Base-by-base conservation (phyloP, 1,140 invertebrate genomes). In the Zaprionus vittiger region DNA sequence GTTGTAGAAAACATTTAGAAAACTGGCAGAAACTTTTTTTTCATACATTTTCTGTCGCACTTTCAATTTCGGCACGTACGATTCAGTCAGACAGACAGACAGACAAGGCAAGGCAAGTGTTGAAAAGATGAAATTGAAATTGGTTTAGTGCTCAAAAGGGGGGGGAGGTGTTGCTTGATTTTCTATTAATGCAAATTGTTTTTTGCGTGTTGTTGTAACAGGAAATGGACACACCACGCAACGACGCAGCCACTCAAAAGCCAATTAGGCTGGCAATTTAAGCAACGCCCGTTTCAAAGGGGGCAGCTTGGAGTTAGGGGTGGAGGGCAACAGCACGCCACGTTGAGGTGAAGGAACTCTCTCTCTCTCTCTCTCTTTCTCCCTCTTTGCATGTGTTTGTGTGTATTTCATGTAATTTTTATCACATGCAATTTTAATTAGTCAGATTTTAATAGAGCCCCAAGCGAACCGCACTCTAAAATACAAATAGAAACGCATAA, bases 221-320 rank as follows among this genome's bases (percentile, higher is more conserved):
- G 83, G 73, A 86, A 86, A 72, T 57, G 81, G 60, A 81, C 80
- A 73, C 77, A 86, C 75, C 83, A 87, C 70, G 83, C 83, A 83
- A 71, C 72, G 44, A 20, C 9, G 7, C n/a, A 77, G 44, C 41
- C 77, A 68, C 76, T 72, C 64, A 56, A 78, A 71, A 73, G 77
- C 77, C 83, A 86, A 84, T 84, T 84, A 79, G 74, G 74, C 67
- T 81, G 63, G 82, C 66, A 85, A 85, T 81, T 84, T 81, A 74
- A 78, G 79, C 80, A 85, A 79, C 60, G 59, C 24, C 34, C 60
- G 24, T 22, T 41, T 14, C 14, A 15, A 12, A 41, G 38, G 12
- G 24, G 6, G 37, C 14, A 26, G 15, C 24, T 11, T 34, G 54
- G 12, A 15, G 65, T 34, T 11, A 34, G 54, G 20, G 56, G 15